These are phyloP conservation scores for Lithobates pipiens DNA, from an alignment of 2,797 vertebrate genomes.

Conservation along the genomic window DNA sequence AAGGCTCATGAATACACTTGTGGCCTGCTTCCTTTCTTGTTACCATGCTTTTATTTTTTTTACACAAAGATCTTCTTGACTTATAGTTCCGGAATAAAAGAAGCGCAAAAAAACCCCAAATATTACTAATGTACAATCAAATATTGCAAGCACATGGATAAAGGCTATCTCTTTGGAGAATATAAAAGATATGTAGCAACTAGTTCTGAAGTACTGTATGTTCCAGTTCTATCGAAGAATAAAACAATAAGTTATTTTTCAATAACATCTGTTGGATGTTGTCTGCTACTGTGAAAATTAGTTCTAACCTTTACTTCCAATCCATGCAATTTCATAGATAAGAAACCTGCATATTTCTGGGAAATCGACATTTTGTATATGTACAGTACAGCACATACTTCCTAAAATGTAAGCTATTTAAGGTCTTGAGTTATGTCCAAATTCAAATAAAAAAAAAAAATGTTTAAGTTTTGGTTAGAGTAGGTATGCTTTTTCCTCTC, in stretches of 20 bases:
- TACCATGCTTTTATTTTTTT: not conserved
- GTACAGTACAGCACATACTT: too few relatives aligned
- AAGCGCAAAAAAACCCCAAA: not conserved
- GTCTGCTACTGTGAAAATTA: not conserved
- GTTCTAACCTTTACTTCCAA: not conserved
- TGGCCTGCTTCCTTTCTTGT: not conserved
- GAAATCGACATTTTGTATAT: too few relatives aligned
- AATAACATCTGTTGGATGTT: not conserved
- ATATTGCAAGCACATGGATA: not conserved
- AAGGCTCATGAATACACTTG: not conserved
- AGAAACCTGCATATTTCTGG: too few relatives aligned
- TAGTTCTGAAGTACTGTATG: too few relatives aligned
- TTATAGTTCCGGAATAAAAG: not conserved
- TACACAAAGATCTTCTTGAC: not conserved
- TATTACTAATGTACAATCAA: not conserved
- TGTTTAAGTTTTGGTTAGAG: too few relatives aligned
- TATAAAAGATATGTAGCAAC: too few relatives aligned
- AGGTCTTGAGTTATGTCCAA: too few relatives aligned
- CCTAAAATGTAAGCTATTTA: too few relatives aligned
- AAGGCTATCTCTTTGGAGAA: not conserved
- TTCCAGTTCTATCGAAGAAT: too few relatives aligned
- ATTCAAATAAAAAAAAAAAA: too few relatives aligned
- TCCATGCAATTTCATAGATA: too few relatives aligned
- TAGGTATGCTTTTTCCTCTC: too few relatives aligned
- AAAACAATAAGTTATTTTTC: not conserved